Evolutionary conservation across 2,797 vertebrate genomes (phyloP).

Genomic region (Chrysolophus pictus): DNA sequence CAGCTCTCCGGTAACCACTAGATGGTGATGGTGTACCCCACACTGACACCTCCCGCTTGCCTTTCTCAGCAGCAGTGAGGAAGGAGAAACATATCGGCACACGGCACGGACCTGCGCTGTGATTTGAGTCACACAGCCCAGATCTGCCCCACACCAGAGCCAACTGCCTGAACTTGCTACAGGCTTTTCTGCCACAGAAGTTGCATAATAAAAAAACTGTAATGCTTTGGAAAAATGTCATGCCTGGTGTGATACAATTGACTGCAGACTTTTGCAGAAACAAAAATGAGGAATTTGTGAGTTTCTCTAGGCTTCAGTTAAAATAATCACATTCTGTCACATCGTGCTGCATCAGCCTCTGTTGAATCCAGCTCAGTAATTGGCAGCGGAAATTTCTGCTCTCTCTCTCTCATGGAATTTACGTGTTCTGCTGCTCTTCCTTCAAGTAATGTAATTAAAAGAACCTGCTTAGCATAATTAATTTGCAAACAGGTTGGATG

Average conservation of each 20-base stretch:
- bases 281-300: not conserved
- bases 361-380: not conserved
- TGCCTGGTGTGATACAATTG: not conserved
- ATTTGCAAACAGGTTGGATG: slow-evolving; percentile 54
- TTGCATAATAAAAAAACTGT: not conserved
- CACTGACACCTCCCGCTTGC: rapidly evolving
- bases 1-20: not conserved
- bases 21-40: slow-evolving; percentile 43
- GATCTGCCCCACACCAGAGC: not conserved
- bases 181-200: not conserved
- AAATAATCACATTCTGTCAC: not conserved
- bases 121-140: not conserved
- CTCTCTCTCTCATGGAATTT: slow-evolving; percentile 6
- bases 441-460: slow-evolving; percentile 70
- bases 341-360: not conserved
- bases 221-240: not conserved
- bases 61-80: not conserved
- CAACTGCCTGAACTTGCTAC: not conserved
- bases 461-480: slow-evolving; percentile 62
- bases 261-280: not conserved
- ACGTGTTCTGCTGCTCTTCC: slow-evolving; percentile 49
- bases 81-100: not conserved
- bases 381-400: not conserved
- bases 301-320: not conserved
- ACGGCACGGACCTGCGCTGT: not conserved